Evolutionary conservation across 1,140 invertebrate genomes (phyloP), one percentile per base, ranked within the genome.

Genomic region (Solenopsis invicta): DNA sequence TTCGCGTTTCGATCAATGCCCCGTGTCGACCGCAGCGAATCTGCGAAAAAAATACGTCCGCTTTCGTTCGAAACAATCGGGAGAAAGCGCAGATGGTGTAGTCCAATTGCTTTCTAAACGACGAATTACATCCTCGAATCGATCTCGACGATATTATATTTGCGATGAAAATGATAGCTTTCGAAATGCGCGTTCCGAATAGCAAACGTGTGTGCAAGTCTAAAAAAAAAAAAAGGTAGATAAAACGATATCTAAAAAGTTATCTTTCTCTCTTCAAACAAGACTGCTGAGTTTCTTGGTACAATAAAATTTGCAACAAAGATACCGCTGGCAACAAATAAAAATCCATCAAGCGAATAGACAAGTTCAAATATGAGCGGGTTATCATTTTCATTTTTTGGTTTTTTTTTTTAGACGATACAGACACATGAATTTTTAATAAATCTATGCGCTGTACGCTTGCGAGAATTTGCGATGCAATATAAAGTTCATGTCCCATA

Each of bases 41-140:
- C 48, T 41, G 16, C n/a, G 66, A 69, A 59, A 74, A 54, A 71
- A 74, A 72, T 41, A 59, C 54, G 37, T 34, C 41, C 67, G 41
- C 78, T 82, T 72, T 59, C 34, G 67, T 82, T 74, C 10, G 50
- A 41, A 72, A 82, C 24, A 82, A 59, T 72, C 77, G 64, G 9
- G 64, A 81, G 48, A 81, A 81, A 81, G 48, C 77, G 77, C 64
- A 54, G 48, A 81, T 69, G 66, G 50, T 62, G 16, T 62, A 81
- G 37, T 66, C 48, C 48, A 18, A 78, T 77, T 77, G 62, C 62
- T 69, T 80, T 69, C 77, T 80, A 69, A 41, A 9, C 48, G 41
- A 77, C 54, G 41, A 62, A 77, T 77, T 61, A 61, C 24, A 77
- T 77, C 72, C 34, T 34, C 75, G 21, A 45, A 62, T 77, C 16